Evolutionary conservation across 2,797 vertebrate genomes (phyloP).

Genomic region (Xiphorhynchus erythropygius): DNA sequence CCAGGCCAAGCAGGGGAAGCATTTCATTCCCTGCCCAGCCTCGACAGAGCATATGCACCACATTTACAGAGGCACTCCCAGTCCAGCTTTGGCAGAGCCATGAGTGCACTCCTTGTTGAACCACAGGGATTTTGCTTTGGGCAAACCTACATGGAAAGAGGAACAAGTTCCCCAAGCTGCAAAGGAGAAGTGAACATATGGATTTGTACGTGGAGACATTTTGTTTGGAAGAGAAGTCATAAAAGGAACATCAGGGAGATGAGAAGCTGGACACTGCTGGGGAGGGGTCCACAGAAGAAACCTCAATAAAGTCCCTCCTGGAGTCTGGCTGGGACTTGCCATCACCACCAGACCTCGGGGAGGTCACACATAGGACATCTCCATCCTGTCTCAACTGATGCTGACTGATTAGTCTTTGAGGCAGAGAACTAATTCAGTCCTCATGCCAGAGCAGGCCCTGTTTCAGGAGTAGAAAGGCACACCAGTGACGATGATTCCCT

Average conservation of each 20-base stretch:
- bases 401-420: not conserved
- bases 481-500: not conserved
- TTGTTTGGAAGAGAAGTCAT: not conserved
- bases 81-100: not conserved
- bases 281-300: not conserved
- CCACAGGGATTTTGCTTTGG: not conserved
- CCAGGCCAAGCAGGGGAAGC: not conserved
- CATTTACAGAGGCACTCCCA: not conserved
- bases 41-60: fast-evolving
- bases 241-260: not conserved
- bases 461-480: not conserved
- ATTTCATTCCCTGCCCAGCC: not conserved
- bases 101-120: fast-evolving
- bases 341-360: not conserved
- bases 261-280: not conserved
- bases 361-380: not conserved
- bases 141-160: fast-evolving
- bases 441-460: not conserved
- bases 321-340: not conserved
- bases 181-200: not conserved
- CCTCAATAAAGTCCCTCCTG: not conserved
- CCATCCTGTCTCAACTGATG: not conserved
- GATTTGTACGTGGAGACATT: not conserved
- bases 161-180: fast-evolving
- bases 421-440: not conserved